phyloP scores from a whole-genome alignment of 2,888 invertebrate species.

The Philhelius pedissequus region DNA sequence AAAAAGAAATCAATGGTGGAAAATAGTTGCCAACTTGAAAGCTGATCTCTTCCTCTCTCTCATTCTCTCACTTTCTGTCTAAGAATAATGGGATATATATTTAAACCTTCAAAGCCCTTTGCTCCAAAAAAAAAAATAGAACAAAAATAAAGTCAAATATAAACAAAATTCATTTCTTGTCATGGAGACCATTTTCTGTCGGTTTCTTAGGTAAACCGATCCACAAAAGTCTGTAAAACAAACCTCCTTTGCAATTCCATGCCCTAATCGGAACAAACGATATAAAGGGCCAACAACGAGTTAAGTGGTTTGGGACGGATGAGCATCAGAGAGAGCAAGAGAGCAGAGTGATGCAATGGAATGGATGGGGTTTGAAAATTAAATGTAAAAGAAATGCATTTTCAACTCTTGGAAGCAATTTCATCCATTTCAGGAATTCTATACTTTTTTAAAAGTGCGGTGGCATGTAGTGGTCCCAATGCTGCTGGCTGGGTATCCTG shows the following conservation, averaged over 20 bases:
- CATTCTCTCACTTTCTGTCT: background rate
- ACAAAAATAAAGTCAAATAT: constrained; percentile 1
- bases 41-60: constrained; percentile 4
- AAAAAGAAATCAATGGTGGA: background rate
- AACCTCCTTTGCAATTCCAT: constrained; percentile 21
- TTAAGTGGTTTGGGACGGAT: constrained; percentile 24
- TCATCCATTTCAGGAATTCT: constrained; percentile 13
- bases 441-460: background rate
- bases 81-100: background rate
- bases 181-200: constrained; percentile 25
- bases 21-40: constrained; percentile 44
- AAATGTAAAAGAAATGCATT: constrained; percentile 64
- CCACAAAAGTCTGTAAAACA: constrained; percentile 33
- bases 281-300: constrained; percentile 16
- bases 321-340: too few relatives aligned
- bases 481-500: constrained; percentile 41
- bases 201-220: constrained; percentile 56
- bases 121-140: background rate
- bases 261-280: constrained; percentile 24
- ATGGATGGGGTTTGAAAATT: constrained; percentile 33
- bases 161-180: constrained; percentile 54
- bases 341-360: too few relatives aligned
- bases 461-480: constrained; percentile 26
- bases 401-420: constrained; percentile 40
- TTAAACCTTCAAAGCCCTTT: background rate